Base-by-base conservation (phyloP, 2,888 invertebrate species). In the Ophion ellenae region DNA sequence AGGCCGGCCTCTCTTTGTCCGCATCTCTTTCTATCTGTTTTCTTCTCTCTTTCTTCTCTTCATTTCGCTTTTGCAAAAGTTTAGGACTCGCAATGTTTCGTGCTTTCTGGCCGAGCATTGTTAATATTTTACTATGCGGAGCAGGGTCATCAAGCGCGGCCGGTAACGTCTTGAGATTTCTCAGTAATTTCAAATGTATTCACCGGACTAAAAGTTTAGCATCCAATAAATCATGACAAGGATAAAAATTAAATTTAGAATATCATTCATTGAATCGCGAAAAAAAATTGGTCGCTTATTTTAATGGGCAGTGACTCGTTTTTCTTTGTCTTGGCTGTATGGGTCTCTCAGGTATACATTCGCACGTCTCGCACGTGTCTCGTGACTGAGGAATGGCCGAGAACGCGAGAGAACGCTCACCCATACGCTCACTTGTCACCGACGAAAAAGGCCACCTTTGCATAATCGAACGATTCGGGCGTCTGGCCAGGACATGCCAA, bases 401-500 rank as follows among this genome's bases (percentile, higher is more conserved):
- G 32, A 32, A 5, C 45, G 57, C 20, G 74, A 70, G 24, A 71
- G 74, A 77, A 59, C 28, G 66, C 67, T 64, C 83, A 75, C 11
- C 36, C 40, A 63, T 63, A 76, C 67, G 45, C 78, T 20, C 53
- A 59, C 67, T 32, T 24, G 67, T 64, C 75, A 81, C 63, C 67
- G 85, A 84, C 73, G 81, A 80, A 77, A 79, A 77, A 87, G 87
- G 76, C 86, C 74, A 74, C 24, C 74, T 89, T 90, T 90, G 89
- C 90, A 90, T 90, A 90, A 90, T 90, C 90, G 87, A 90, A 89
- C 89, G 88, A 89, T 90, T 90, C 89, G 88, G 88, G 88, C 89
- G 85, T 53, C 83, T 76, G 45, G 66, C 9, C 20, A 70, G 74
- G 32, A 70, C 77, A 66, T 45, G 76, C 78, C 57, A 40, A 71